A percentile compares a stretch with the other conserved stretches of the same genome.
These are phyloP conservation scores for Mustela lutreola DNA, from an alignment of 2,113 vertebrate genomes.

Conservation along the genomic window DNA sequence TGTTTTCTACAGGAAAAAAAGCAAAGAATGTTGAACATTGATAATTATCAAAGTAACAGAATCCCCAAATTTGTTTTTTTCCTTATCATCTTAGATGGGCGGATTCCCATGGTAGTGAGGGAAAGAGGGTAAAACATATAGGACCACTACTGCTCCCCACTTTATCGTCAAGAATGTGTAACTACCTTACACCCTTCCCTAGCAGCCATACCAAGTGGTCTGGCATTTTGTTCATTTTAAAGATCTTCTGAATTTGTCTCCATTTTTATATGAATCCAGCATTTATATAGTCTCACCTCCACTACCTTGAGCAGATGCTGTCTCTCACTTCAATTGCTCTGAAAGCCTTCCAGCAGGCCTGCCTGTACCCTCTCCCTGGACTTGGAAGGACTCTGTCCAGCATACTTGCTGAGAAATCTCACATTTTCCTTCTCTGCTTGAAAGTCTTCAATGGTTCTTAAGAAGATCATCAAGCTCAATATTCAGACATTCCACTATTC, in stretches of 20 bases:
- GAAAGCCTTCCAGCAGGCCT: not conserved
- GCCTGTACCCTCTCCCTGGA: too few species aligned
- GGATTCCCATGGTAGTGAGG: not conserved
- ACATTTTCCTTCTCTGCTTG: not conserved
- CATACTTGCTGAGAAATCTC: not conserved
- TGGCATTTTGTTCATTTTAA: not conserved
- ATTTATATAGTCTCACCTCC: not conserved
- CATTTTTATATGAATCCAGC: not conserved
- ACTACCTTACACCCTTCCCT: not conserved
- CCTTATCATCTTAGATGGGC: not conserved
- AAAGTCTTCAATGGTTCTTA: not conserved
- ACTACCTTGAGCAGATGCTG: not conserved
- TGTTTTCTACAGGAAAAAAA: not conserved
- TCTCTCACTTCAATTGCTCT: not conserved
- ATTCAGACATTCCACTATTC: not conserved
- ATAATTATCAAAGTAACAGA: not conserved
- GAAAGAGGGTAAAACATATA: not conserved
- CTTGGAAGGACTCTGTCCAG: not conserved
- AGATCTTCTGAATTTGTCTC: not conserved
- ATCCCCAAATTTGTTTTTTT: not conserved
- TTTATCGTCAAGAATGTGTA: not conserved
- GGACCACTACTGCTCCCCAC: not conserved
- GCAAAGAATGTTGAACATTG: not conserved
- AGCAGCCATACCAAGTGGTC: not conserved
- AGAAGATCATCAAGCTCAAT: not conserved